These are phyloP conservation scores for Augochlorella aurata DNA, from an alignment of 2,888 invertebrate species.

Conservation along the genomic window DNA sequence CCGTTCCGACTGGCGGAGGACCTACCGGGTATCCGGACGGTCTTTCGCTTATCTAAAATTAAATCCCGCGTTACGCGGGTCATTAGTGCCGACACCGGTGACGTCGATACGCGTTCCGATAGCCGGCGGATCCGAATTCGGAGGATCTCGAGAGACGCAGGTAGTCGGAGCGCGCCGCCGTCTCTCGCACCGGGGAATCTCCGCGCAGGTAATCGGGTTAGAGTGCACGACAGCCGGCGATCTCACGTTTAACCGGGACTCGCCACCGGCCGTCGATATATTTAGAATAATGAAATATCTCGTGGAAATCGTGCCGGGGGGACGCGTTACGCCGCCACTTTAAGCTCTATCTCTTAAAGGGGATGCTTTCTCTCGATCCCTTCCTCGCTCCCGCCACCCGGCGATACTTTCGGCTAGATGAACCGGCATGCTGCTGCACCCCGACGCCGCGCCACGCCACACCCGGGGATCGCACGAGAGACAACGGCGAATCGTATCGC, in stretches of 20 bases:
- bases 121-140: neutral
- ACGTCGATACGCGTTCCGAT: constrained; percentile 35
- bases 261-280: constrained; percentile 43
- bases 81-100: constrained; percentile 22
- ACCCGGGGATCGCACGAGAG: neutral
- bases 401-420: constrained; percentile 31
- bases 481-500: constrained; percentile 3
- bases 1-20: neutral
- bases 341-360: constrained; percentile 73
- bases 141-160: constrained; percentile 32
- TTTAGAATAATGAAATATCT: constrained; percentile 60
- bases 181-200: neutral
- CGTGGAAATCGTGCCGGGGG: constrained; percentile 46
- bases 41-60: constrained; percentile 50
- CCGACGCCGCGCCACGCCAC: neutral
- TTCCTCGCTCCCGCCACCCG: neutral
- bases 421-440: neutral
- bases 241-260: constrained; percentile 40
- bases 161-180: neutral
- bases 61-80: constrained; percentile 42
- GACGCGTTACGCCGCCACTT: constrained; percentile 54
- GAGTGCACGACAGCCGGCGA: constrained; percentile 20
- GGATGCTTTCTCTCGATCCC: constrained; percentile 60
- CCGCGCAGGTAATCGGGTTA: constrained; percentile 32
- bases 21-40: constrained; percentile 8